Evolutionary conservation across 2,113 vertebrate species (phyloP), one percentile per base, ranked within the genome.

Genomic region (Smithornis capensis): DNA sequence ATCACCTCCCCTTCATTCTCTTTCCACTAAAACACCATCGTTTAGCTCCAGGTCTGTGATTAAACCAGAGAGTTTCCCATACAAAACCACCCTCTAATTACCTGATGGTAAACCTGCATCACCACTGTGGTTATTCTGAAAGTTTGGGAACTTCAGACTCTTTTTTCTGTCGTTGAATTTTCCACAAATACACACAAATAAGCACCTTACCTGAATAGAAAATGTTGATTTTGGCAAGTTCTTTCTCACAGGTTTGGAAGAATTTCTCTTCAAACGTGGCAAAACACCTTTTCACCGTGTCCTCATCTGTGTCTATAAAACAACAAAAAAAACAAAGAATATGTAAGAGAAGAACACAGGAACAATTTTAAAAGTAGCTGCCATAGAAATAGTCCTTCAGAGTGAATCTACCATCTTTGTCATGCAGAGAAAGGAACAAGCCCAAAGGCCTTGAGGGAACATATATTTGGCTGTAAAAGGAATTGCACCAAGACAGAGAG

Each of bases 191-290:
- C 4, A 87, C 64, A 82, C 60, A 96, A 90, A 91, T 78, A 84
- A 95, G 85, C 35, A 64, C 90, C 86, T 98, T 98, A 99, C 99
- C 99, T 98, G 99, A 99, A 98, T 99, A 99, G 98, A 99, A 99
- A 50, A 99, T 99, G 98, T 99, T 99, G 98, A 99, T 99, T 98
- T 99, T 99, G 98, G 99, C 98, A 97, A 99, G 98, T 96, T 99
- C 99, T 82, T 99, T 99, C 97, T 99, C 99, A 96, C 99, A 99
- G 19, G 98, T 98, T 97, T 99, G 99, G 97, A 99, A 99, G 98
- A 99, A 99, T 96, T 99, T 99, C 97, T 99, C 99, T 97, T 99
- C 99, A 97, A 99, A 99, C 91, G 99, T 99, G 98, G 99, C 99
- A 97, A 99, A 99, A 98, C 99, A 99, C 52, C 99, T 98, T 98